Base-by-base conservation (phyloP, 2,888 invertebrate genomes). In the Nymphalis urticae region DNA sequence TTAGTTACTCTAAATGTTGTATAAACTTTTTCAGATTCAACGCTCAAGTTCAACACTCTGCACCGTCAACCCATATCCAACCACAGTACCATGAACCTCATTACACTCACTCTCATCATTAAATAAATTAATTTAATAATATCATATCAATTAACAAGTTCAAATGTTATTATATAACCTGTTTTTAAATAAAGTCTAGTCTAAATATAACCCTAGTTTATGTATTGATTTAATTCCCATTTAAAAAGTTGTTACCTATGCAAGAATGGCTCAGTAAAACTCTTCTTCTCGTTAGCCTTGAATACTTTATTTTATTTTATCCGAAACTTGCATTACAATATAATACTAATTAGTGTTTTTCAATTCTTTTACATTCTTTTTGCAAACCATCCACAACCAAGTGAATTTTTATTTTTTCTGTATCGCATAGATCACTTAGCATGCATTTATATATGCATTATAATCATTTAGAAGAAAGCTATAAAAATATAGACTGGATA, bases 11-110 rank as follows among this genome's bases (percentile, higher is more conserved):
- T 47, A 32, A 16, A 19, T 32, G 3, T 17, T 32, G 10, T 59
- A 19, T 48, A 1, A 48, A 53, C 0, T 54, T 24, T 73, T 75
- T 3, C 56, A 94, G 94, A 67, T 94, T 94, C 84, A 94, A 94
- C 79, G 94, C 94, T 5, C 94, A 94, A 71, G 93, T 93, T 0
- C 88, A 88, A 67, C 94, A 94, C 75, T 94, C 94, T 1, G 92
- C 85, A 0, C 81, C 81, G 42, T 84, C 85, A 32, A 68, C 72
- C 36, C 77, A 77, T 16, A 80, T 80, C 51, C 83, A 84, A 48
- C 74, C 76, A 9, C 79, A 83, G 10, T 66, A 69, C 59, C n/a
- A 60, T 50, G 68, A 61, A 56, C 66, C 50, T 61, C 70, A 67
- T 64, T 50, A 56, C 51, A 19, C 6, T 16, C 32, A 61, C 5